phyloP scores from a whole-genome alignment of 2,797 vertebrate species.

The Hydrolagus colliei region DNA sequence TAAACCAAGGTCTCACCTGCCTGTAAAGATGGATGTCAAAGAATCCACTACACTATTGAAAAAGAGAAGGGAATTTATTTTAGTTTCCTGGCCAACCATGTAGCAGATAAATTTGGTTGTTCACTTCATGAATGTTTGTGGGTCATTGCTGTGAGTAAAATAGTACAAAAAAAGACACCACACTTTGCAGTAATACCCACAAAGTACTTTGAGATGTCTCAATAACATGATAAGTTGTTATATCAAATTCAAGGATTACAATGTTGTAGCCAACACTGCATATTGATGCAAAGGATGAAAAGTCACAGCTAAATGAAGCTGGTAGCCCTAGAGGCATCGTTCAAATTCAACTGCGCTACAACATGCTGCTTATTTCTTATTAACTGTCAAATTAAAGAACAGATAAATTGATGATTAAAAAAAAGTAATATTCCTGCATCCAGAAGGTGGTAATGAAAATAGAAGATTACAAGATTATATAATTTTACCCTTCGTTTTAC shows the following conservation, averaged over 20 bases:
- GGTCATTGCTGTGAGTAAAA: no score
- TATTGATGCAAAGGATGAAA: slow-evolving; percentile 48
- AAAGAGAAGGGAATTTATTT: no score
- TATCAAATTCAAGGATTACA: slow-evolving; percentile 42
- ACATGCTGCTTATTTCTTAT: slow-evolving; percentile 51
- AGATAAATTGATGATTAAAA: slow-evolving; percentile 49
- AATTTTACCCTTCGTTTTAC: neutral
- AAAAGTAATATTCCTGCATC: slow-evolving; percentile 33
- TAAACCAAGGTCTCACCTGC: no score
- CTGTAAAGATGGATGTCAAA: no score
- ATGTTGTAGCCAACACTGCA: slow-evolving; percentile 44
- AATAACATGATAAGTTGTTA: no score
- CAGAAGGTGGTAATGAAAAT: slow-evolving; percentile 9
- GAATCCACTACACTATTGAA: no score
- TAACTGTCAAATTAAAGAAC: slow-evolving; percentile 53
- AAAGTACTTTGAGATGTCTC: no score
- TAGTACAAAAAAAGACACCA: no score
- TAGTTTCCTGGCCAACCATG: no score
- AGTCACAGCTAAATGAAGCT: slow-evolving; percentile 46
- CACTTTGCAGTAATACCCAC: no score
- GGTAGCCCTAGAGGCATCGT: slow-evolving; percentile 51
- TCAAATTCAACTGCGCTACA: slow-evolving; percentile 49
- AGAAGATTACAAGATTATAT: slow-evolving; percentile 18
- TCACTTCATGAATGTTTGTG: no score
- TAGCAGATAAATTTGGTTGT: no score